Base-by-base conservation (phyloP, 2,888 invertebrate species). In the Atethmia centrago region DNA sequence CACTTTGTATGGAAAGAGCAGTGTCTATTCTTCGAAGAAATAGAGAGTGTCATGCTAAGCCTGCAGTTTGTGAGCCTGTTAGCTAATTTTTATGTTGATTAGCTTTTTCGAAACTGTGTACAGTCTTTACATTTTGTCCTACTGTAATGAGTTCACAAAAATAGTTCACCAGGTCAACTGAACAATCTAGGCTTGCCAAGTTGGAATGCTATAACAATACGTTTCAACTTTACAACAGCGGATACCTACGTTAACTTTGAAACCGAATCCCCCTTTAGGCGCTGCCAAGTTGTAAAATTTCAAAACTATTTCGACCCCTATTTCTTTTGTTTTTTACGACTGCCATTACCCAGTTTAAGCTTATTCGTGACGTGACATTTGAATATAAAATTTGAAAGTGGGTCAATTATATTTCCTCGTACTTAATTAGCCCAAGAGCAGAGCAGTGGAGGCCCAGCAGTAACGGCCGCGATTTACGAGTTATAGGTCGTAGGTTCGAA, bases 291-390 rank as follows among this genome's bases (percentile, higher is more conserved):
- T 25, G 31, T 42, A 19, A 47, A 69, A 63, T 28, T 21, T 14
- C 42, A 16, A 66, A 69, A 64, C 49, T 31, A 47, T 40, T 55
- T 14, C 28, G 19, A 19, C n/a, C 1, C 10, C 36, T 51, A n/a
- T 69, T 62, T 21, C n/a, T 68, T 45, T 28, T 21, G 14, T 12
- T 45, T 61, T 51, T 21, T 45, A 56, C 31, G 28, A 40, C 47
- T 14, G 10, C n/a, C 19, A 36, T 31, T 31, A 62, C n/a, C 40
- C 28, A 21, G 16, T 47, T 8, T 51, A 45, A 25, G 42, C 36
- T 61, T n/a, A 53, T 42, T 78, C 70, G 81, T 81, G n/a, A n/a
- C 51, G n/a, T n/a, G 71, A 65, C 36, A 47, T 25, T 83, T 64
- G 3, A 8, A 16, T 25, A 51, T 70, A 47, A 53, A 70, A 25